Percentiles rank a stretch among this genome's conserved stretches.
These are phyloP conservation scores for Notolepis coatsorum DNA, from an alignment of 2,797 vertebrate genomes.

Conservation along the genomic window DNA sequence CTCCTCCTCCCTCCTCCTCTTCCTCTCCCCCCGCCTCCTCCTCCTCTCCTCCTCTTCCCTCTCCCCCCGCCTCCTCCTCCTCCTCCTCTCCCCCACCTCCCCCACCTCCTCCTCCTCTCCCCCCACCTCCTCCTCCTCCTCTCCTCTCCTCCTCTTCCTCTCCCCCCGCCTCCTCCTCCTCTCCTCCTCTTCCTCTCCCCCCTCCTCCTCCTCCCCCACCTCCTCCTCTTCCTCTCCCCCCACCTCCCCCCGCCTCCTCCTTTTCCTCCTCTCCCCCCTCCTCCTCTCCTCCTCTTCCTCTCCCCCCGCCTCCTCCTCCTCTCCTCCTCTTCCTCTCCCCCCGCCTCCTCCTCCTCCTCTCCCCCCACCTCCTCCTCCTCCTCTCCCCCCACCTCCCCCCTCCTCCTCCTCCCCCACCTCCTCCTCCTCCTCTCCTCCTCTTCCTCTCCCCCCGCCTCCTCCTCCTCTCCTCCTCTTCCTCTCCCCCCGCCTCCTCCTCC, in stretches of 20 bases:
- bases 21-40: conserved; percentile 37
- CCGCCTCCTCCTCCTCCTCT: not conserved
- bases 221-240: conserved; percentile 39
- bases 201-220: conserved; percentile 26
- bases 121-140: too few relatives aligned
- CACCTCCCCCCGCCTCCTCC: too few relatives aligned
- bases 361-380: conserved; percentile 12
- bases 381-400: conserved; percentile 15
- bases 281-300: conserved; percentile 19
- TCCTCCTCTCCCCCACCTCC: conserved; percentile 46
- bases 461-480: conserved; percentile 19
- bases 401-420: conserved; percentile 42
- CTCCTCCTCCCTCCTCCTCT: conserved; percentile 21
- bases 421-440: not conserved
- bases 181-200: conserved; percentile 4
- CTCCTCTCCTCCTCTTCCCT: not conserved
- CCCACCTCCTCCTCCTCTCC: conserved; percentile 48
- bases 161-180: conserved; percentile 13
- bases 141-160: conserved; percentile 35
- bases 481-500: conserved; percentile 28
- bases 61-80: conserved; percentile 23
- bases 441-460: conserved; percentile 24
- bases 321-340: conserved; percentile 43
- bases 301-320: conserved; percentile 60
- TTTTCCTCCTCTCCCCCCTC: not conserved